These are phyloP conservation scores for Sesamia inferens DNA, from an alignment of 2,888 invertebrate genomes.

Conservation along the genomic window DNA sequence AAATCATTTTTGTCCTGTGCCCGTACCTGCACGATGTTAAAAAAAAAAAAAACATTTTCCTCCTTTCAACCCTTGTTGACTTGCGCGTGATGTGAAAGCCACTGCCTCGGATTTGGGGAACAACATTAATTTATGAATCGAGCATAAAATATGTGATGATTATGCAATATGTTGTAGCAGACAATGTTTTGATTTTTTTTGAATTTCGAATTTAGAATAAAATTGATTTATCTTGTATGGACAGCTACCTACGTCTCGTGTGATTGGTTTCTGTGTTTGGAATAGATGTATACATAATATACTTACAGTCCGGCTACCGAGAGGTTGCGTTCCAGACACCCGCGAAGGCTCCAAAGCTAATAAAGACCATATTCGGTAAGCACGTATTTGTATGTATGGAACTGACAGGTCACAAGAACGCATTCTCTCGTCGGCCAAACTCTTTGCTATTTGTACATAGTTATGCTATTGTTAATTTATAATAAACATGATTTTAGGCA, in stretches of 20 bases:
- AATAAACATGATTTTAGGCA: neutral
- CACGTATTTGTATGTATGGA: neutral
- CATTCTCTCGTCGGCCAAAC: neutral
- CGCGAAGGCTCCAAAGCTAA: neutral
- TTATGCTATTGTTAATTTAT: neutral
- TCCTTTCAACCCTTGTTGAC: slow-evolving; percentile 64
- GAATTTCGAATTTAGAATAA: slow-evolving; percentile 28
- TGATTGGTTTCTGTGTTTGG: neutral
- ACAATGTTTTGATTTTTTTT: slow-evolving; percentile 27
- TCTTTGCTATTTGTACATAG: neutral
- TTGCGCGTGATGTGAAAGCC: slow-evolving; percentile 67
- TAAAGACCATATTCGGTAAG: neutral
- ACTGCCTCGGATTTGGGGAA: slow-evolving; percentile 64
- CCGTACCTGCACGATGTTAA: slow-evolving; percentile 53
- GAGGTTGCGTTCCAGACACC: neutral
- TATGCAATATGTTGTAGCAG: slow-evolving; percentile 54
- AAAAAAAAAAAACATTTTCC: slow-evolving; percentile 59
- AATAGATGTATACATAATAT: neutral
- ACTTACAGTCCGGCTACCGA: neutral
- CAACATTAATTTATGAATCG: slow-evolving; percentile 71
- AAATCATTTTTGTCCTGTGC: slow-evolving; percentile 64
- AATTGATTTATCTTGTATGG: slow-evolving; percentile 20
- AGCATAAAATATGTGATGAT: slow-evolving; percentile 67
- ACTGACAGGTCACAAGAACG: neutral
- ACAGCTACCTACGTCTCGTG: neutral